A percentile compares a stretch with the other conserved stretches of the same genome.
phyloP scores from a whole-genome alignment of 2,797 vertebrate species.

The Notolabrus celidotus region DNA sequence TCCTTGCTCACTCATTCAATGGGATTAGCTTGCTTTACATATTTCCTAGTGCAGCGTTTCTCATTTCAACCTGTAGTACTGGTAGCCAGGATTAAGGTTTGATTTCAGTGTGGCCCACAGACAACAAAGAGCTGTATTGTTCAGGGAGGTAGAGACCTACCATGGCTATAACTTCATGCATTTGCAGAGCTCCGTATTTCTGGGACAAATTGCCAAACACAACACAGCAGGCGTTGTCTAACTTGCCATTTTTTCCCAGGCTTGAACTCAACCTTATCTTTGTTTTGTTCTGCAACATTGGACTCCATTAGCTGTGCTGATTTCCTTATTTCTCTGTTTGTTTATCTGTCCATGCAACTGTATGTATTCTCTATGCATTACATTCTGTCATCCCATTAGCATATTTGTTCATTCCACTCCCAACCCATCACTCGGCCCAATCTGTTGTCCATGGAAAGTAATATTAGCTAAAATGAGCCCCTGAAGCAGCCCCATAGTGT shows the following conservation, averaged over 20 bases:
- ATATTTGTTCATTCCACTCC: constrained; percentile 67
- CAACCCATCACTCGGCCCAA: constrained; percentile 58
- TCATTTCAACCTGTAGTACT: constrained; percentile 13
- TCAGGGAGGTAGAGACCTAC: constrained; percentile 23
- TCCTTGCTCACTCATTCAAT: constrained; percentile 3
- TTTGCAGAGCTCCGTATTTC: constrained; percentile 26
- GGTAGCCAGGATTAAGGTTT: constrained; percentile 29
- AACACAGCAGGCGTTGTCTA: constrained; percentile 16
- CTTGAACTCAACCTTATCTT: constrained; percentile 44
- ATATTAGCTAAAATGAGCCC: constrained; percentile 70
- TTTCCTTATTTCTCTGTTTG: constrained; percentile 51
- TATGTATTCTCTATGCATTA: constrained; percentile 48
- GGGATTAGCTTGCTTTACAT: constrained; percentile 28
- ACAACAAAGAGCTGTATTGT: constrained; percentile 43
- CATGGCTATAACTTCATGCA: constrained; percentile 28
- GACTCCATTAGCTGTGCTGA: constrained; percentile 41
- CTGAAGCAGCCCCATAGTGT: constrained; percentile 65
- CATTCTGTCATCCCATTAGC: constrained; percentile 60
- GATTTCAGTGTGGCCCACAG: constrained; percentile 6
- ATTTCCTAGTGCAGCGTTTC: constrained; percentile 31
- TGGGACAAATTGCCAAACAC: constrained; percentile 24
- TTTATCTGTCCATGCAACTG: constrained; percentile 53
- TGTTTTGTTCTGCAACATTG: constrained; percentile 62
- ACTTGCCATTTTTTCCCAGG: constrained; percentile 27
- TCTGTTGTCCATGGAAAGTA: constrained; percentile 67